Evolutionary conservation across 2,888 invertebrate species (phyloP).

Genomic region (Agonopterix arenella): DNA sequence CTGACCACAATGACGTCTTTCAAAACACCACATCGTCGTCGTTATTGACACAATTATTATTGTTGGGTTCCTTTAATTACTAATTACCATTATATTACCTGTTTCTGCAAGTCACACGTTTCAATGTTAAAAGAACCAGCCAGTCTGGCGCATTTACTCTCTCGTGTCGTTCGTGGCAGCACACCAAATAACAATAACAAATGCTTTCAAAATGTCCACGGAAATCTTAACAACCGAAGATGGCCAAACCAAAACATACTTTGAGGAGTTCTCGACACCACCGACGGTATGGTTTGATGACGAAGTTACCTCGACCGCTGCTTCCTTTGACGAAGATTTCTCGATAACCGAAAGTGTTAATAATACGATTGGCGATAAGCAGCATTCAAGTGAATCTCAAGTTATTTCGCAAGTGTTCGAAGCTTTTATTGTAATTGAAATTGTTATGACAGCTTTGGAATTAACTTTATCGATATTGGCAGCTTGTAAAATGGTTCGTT

Average conservation of each 20-base stretch:
- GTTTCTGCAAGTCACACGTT: constrained; percentile 12
- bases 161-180: background rate
- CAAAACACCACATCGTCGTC: too few species aligned
- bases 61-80: too few species aligned
- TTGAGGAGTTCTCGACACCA: constrained; percentile 10
- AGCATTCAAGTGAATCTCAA: constrained; percentile 11
- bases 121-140: too few species aligned
- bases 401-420: constrained; percentile 28
- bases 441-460: constrained; percentile 56
- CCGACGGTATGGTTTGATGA: constrained; percentile 14
- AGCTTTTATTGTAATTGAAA: constrained; percentile 50
- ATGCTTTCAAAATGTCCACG: constrained; percentile 35
- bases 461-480: constrained; percentile 45
- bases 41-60: too few species aligned
- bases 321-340: constrained; percentile 11
- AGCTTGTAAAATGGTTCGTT: constrained; percentile 50
- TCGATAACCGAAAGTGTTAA: constrained; percentile 12
- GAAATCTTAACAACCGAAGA: constrained; percentile 23
- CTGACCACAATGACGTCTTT: too few species aligned
- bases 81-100: constrained; percentile 36
- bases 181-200: constrained; percentile 8
- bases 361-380: constrained; percentile 12
- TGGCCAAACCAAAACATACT: constrained; percentile 10
- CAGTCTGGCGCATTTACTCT: background rate
- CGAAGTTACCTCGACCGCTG: constrained; percentile 10